Percentiles rank a stretch among this genome's conserved stretches.
phyloP scores from a whole-genome alignment of 1,140 invertebrate species.

The Ceratosolen fusciceps region DNA sequence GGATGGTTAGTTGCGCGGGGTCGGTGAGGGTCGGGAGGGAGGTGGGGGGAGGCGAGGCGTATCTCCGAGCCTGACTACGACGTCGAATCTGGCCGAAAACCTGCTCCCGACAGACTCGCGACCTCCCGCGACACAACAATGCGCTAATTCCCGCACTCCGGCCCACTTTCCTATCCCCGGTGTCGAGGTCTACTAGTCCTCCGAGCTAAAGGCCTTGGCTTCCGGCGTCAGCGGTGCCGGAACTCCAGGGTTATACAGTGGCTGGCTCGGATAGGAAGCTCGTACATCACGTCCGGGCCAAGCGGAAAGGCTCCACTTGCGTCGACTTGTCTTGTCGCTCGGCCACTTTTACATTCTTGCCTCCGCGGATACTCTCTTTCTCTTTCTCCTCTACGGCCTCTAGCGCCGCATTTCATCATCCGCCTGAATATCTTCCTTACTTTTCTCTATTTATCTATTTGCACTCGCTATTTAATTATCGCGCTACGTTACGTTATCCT shows the following conservation, averaged over 20 bases:
- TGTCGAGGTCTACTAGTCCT: not conserved
- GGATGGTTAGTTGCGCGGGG: too few relatives aligned
- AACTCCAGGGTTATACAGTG: not conserved
- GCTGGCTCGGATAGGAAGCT: not conserved
- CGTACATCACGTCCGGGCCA: not conserved
- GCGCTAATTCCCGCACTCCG: not conserved
- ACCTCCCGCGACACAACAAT: slow-evolving; percentile 17
- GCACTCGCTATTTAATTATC: too few relatives aligned
- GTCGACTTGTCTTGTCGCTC: not conserved
- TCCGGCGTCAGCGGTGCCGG: not conserved
- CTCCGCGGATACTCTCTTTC: too few relatives aligned
- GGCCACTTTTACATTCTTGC: not conserved
- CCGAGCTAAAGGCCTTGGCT: not conserved
- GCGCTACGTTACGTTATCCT: too few relatives aligned
- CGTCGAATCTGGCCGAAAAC: slow-evolving; percentile 16
- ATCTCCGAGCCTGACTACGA: slow-evolving; percentile 26
- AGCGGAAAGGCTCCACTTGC: not conserved
- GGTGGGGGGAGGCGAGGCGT: slow-evolving; percentile 29
- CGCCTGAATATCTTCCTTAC: too few relatives aligned
- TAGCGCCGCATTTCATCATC: too few relatives aligned
- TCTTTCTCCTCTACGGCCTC: too few relatives aligned
- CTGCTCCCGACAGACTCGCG: not conserved
- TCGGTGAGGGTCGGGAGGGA: not conserved
- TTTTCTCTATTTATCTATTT: too few relatives aligned
- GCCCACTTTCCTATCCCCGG: not conserved